Evolutionary conservation across 2,888 invertebrate species (phyloP).

Genomic region (Drosophila setosimentum): DNA sequence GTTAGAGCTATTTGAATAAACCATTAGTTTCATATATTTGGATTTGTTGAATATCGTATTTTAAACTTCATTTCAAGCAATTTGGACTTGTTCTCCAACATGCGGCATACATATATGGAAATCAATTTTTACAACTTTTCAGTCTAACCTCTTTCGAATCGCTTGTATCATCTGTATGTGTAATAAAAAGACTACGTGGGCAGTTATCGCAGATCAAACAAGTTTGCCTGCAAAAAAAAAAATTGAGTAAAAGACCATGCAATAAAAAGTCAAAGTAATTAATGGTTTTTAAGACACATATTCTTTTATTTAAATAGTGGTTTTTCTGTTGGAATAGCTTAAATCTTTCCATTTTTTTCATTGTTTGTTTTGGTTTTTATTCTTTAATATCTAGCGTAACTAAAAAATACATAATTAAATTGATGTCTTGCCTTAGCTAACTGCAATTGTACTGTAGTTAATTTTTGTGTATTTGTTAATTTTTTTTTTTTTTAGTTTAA

Average conservation of each 20-base stretch:
- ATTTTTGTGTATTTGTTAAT: constrained; percentile 35
- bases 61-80: not conserved
- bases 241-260: constrained; percentile 37
- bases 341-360: constrained; percentile 17
- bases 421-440: constrained; percentile 55
- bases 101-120: not conserved
- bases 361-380: constrained; percentile 12
- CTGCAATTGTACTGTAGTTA: constrained; percentile 57
- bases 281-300: constrained; percentile 75
- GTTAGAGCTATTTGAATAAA: not conserved
- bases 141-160: constrained; percentile 20
- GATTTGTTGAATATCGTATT: not conserved
- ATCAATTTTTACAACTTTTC: not conserved
- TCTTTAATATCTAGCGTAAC: constrained; percentile 49
- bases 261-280: constrained; percentile 67
- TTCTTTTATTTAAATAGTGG: constrained; percentile 79
- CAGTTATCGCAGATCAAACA: constrained; percentile 36
- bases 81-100: not conserved
- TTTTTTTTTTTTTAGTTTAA: constrained; percentile 40
- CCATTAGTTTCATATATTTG: not conserved
- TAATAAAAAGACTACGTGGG: constrained; percentile 43
- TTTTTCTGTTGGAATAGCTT: constrained; percentile 59
- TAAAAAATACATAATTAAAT: constrained; percentile 59
- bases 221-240: constrained; percentile 54
- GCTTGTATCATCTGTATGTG: constrained; percentile 19